Evolutionary conservation across 53 echinoderm and acorn worm genomes (phyloP), one percentile per base, ranked within the genome.

Genomic region (Holothuria scabra): DNA sequence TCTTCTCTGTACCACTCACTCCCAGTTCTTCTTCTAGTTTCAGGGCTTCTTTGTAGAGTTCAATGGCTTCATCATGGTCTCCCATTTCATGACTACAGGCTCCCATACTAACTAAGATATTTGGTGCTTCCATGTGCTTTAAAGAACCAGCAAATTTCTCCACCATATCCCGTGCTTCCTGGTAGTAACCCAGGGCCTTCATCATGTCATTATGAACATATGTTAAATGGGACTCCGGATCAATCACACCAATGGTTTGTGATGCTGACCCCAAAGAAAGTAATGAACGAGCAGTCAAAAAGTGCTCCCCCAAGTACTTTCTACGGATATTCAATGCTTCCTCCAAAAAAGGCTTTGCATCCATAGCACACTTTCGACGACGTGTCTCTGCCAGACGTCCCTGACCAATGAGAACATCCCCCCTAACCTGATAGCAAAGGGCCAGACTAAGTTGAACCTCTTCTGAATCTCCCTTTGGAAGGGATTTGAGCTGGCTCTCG

Each of bases 21-120:
- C 83, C 91, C 16, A 95, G 82, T 14, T 60, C 67, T 37, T 85
- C 81, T 84, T 93, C 93, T 23, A 95, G 66, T 11, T 87, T 81
- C 5, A 90, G 88, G 5, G 97, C 92, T 60, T 89, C 88, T 38
- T 87, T 82, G 85, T 88, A 97, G 41, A 84, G 90, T 33, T 84
- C 82, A 5, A 94, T 65, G 10, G 94, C 93, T 38, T 92, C 80
- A 10, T 88, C 89, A 76, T 87, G 88, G 16, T 87, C 38, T 7
- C 90, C 92, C 90, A 95, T 79, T 79, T 95, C 95, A 66, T 95
- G 95, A 65, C 86, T 63, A 66, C 95, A 95, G 32, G 95, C 89
- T 16, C 95, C 95, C 65, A 96, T 88, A 70, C 91, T 90, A 70
- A 96, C 67, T 28, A 93, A 80, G 74, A 91, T 74, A 23, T 87